These are phyloP conservation scores for Alectura lathami DNA, from an alignment of 2,113 vertebrate genomes.

Conservation along the genomic window DNA sequence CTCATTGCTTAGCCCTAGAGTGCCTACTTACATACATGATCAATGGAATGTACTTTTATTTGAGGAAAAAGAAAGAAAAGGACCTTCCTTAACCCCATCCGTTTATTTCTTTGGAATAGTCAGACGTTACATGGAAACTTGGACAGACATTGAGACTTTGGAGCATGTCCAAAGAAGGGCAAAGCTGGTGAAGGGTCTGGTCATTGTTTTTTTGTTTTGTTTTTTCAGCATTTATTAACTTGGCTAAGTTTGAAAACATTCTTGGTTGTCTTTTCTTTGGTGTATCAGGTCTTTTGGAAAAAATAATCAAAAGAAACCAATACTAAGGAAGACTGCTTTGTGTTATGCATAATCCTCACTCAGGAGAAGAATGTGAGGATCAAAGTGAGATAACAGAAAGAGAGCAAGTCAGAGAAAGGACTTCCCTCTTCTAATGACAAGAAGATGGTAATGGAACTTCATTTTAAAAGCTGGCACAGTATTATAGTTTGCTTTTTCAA, in stretches of 20 bases:
- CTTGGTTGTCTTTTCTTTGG: neutral
- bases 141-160: no score
- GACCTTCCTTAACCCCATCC: neutral
- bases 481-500: neutral
- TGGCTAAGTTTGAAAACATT: neutral
- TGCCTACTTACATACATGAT: neutral
- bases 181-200: no score
- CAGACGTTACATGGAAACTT: neutral
- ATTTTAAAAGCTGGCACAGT: neutral
- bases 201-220: no score
- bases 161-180: no score
- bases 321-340: neutral
- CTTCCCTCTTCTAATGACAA: neutral
- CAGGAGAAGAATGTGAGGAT: neutral
- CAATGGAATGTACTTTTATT: neutral
- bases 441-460: neutral
- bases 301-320: neutral
- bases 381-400: neutral
- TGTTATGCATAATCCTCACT: neutral
- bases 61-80: neutral
- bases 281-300: neutral
- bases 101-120: neutral
- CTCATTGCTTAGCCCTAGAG: neutral
- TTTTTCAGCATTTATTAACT: neutral
- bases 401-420: neutral